Conservation (phyloP, 1,140 invertebrate genomes). For the Nasonia vitripennis region DNA sequence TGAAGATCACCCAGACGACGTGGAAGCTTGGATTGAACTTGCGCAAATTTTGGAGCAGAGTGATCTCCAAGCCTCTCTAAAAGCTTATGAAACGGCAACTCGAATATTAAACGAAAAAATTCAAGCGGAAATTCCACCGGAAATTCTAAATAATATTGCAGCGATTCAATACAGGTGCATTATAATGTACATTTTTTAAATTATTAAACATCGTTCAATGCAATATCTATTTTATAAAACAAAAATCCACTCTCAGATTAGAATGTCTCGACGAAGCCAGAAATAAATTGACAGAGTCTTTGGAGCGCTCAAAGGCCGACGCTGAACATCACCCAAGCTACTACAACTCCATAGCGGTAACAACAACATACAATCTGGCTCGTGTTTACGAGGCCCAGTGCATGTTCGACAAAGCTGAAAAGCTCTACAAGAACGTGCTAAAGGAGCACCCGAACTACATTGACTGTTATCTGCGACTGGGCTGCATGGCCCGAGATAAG, state of each 20-base stretch:
- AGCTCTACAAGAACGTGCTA: conserved; percentile 96
- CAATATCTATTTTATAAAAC: neutral
- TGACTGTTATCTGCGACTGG: conserved; percentile 94
- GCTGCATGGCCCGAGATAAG: conserved; percentile 98
- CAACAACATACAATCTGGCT: conserved; percentile 98
- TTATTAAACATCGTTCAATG: conserved; percentile 12
- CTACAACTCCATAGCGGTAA: conserved; percentile 97
- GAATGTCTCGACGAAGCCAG: conserved; percentile 89
- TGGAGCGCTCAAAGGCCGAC: conserved; percentile 87
- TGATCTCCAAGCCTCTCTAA: conserved; percentile 90
- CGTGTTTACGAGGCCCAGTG: conserved; percentile 94
- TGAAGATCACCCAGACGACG: conserved; percentile 97
- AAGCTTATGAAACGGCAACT: conserved; percentile 95
- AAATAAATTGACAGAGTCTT: conserved; percentile 90
- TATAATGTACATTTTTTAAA: neutral
- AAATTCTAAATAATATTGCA: conserved; percentile 98
- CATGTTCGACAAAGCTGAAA: conserved; percentile 95
- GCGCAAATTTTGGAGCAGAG: conserved; percentile 98
- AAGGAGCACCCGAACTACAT: conserved; percentile 99
- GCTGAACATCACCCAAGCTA: conserved; percentile 93
- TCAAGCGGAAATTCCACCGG: conserved; percentile 95
- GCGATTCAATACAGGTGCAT: conserved; percentile 89
- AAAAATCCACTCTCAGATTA: conserved; percentile 74
- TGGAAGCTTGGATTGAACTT: conserved; percentile 99
- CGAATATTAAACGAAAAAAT: conserved; percentile 95